phyloP scores from a whole-genome alignment of 1,140 invertebrate genomes.

The Harpegnathos saltator region DNA sequence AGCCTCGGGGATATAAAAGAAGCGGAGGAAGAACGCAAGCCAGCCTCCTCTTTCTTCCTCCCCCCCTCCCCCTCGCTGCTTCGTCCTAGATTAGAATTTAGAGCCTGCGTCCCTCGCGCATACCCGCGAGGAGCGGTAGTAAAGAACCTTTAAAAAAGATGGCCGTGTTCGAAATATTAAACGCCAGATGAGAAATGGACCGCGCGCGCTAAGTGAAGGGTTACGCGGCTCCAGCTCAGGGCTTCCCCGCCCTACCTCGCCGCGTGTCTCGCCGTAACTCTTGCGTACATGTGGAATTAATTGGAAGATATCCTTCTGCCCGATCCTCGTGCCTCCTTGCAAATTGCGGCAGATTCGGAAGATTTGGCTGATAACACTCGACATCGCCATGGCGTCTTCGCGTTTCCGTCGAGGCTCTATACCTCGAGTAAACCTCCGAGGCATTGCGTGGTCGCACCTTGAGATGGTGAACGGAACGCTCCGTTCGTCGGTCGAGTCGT shows the following conservation, averaged over 20 bases:
- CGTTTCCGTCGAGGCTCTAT: no score
- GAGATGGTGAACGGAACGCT: no score
- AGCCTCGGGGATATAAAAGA: not conserved
- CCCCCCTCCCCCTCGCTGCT: no score
- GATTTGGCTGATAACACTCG: not conserved
- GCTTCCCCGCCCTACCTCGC: no score
- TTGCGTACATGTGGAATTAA: constrained; percentile 11
- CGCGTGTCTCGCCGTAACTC: not conserved
- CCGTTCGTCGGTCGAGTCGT: no score
- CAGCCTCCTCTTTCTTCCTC: no score
- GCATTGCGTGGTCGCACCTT: no score
- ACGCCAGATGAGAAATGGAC: constrained; percentile 37
- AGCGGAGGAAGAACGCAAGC: not conserved
- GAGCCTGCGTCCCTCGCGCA: constrained; percentile 3
- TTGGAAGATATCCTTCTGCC: not conserved
- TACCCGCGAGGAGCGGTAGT: not conserved
- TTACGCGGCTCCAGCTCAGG: not conserved
- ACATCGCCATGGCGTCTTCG: no score
- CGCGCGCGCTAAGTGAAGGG: not conserved
- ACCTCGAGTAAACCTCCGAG: no score
- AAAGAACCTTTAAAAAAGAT: constrained; percentile 23
- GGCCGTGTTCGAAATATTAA: constrained; percentile 33
- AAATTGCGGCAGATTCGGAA: not conserved
- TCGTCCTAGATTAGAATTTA: constrained; percentile 49
- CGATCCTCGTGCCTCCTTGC: not conserved